Evolutionary conservation across 2,797 vertebrate genomes (phyloP), one percentile per base, ranked within the genome.

Genomic region (Enteromius mattozi): DNA sequence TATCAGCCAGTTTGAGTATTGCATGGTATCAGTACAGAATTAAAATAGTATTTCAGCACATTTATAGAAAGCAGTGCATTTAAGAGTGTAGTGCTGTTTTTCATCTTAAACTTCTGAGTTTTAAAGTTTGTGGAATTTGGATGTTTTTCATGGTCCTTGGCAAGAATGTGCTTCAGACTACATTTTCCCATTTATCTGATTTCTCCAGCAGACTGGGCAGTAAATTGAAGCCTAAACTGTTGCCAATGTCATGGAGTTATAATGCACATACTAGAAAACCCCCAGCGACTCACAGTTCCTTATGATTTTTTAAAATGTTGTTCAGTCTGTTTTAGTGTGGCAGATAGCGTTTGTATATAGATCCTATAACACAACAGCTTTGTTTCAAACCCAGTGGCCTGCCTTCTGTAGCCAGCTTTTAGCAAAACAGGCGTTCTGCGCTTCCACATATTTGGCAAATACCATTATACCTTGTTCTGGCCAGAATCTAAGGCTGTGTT

Each of bases 111-210:
- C 27, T 3, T 56, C n/a, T 77, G 49, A 13, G 30, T 47, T 68
- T 33, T 42, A 19, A 2, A 72, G 35, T 42, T 80, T 68, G 24
- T 45, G 24, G 40, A 65, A 7, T 65, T 47, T 33, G 0, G 1
- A 13, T 78, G 24, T 33, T 70, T 47, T 35, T 66, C 37, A 45
- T 40, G 37, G 13, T 45, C 27, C 51, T 47, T 72, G 17, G 59
- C 12, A 35, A 30, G 54, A 81, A 81, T 72, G 69, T 47, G 80
- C 54, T 47, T 63, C 61, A 72, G 45, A 42, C 27, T 49, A 13
- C 40, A 14, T 63, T 33, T 61, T 45, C 27, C 27, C 14, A 3
- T 74, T 74, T 61, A 74, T 63, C 54, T 45, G 80, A 82, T 82
- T 74, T 82, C 68, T 72, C 13, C 37, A 35, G 7, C 54, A 30